Conservation (phyloP, 2,113 vertebrate genomes). For the Nettapus auritus region DNA sequence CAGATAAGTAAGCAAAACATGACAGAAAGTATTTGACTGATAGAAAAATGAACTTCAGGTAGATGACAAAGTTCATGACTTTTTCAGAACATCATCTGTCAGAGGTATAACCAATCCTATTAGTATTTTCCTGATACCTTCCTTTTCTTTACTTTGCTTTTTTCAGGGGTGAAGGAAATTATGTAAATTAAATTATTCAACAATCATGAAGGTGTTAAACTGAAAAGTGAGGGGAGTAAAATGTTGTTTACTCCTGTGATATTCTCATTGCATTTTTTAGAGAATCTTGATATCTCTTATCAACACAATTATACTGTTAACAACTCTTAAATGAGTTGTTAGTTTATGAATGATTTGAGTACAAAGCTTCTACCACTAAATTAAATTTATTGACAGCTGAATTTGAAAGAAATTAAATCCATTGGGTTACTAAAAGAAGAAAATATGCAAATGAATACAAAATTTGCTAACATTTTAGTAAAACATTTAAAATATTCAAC, state of each 20-base stretch:
- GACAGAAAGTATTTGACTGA: not conserved
- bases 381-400: not conserved
- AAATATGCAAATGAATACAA: not conserved
- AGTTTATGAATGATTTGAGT: not conserved
- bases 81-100: not conserved
- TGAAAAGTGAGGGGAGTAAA: not conserved
- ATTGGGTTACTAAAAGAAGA: not conserved
- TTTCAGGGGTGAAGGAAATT: not conserved
- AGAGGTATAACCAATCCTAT: not conserved
- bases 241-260: not conserved
- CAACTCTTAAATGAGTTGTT: not conserved
- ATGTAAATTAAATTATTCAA: not conserved
- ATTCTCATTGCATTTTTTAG: not conserved
- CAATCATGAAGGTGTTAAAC: not conserved
- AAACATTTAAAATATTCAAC: not conserved
- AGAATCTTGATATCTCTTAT: not conserved
- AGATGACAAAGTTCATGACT: not conserved
- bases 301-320: not conserved
- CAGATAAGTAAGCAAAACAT: slow-evolving; percentile 33
- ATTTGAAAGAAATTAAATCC: slow-evolving; percentile 4
- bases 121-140: not conserved
- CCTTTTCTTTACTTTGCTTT: not conserved
- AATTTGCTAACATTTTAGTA: not conserved
- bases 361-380: not conserved
- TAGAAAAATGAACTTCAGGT: slow-evolving; percentile 9